Evolutionary conservation across 2,797 vertebrate genomes (phyloP).

Genomic region (Enteromius radiatus): DNA sequence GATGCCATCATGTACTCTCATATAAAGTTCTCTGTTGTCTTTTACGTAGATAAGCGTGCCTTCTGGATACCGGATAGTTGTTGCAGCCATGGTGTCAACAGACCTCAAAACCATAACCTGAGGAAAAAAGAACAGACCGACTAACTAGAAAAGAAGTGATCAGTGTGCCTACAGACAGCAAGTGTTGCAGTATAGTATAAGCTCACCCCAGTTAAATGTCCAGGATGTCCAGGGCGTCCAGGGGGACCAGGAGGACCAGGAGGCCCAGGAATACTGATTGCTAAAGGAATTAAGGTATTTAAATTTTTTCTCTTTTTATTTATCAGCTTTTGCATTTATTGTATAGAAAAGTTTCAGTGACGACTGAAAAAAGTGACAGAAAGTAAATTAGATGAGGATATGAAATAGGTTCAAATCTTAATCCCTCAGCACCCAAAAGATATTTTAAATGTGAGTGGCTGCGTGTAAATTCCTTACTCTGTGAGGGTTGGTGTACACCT

Average conservation of each 20-base stretch:
- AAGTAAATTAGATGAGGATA: neutral
- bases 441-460: neutral
- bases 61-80: conserved; percentile 77
- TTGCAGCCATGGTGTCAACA: conserved; percentile 82
- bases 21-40: conserved; percentile 85
- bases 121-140: neutral
- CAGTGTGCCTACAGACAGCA: neutral
- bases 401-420: neutral
- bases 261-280: conserved; percentile 86
- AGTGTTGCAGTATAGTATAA: neutral
- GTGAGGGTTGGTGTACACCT: conserved; percentile 75
- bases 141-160: neutral
- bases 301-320: neutral
- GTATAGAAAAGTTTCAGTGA: neutral
- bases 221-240: conserved; percentile 68
- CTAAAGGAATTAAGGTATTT: conserved; percentile 64
- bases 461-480: conserved; percentile 66
- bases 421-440: neutral
- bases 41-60: conserved; percentile 85
- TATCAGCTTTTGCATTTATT: neutral
- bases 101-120: conserved; percentile 83
- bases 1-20: conserved; percentile 85
- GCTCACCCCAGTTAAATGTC: conserved; percentile 83
- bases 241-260: conserved; percentile 88
- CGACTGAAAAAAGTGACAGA: conserved; percentile 8